Percentiles rank a stretch among this genome's conserved stretches.
phyloP scores from a whole-genome alignment of 2,888 invertebrate species.

The Acrobasis repandana region DNA sequence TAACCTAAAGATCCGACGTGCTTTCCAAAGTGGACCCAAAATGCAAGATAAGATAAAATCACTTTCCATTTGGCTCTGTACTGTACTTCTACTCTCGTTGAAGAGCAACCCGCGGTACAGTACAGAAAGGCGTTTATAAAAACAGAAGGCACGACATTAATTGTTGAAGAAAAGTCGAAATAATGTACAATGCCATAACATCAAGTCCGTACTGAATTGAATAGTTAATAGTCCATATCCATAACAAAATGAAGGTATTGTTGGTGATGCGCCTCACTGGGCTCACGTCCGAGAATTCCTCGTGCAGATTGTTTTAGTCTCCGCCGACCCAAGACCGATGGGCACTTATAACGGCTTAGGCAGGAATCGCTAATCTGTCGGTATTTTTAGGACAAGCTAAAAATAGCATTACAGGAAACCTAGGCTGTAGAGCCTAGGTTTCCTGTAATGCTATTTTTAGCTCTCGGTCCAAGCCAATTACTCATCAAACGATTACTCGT shows the following conservation, averaged over 20 bases:
- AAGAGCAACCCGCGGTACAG: too few species aligned
- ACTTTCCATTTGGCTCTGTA: too few species aligned
- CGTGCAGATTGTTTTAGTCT: constrained; percentile 45
- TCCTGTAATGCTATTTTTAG: too few species aligned
- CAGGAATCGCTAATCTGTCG: background rate
- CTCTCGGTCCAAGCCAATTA: too few species aligned
- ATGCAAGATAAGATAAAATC: too few species aligned
- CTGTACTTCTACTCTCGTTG: too few species aligned
- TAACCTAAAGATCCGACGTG: too few species aligned
- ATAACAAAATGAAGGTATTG: constrained; percentile 21
- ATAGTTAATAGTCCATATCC: constrained; percentile 14
- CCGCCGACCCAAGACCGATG: constrained; percentile 24
- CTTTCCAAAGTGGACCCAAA: too few species aligned
- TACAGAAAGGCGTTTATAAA: too few species aligned
- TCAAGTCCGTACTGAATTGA: constrained; percentile 8
- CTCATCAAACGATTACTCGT: too few species aligned
- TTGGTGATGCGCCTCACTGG: constrained; percentile 46
- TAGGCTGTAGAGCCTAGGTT: too few species aligned
- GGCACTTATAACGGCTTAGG: constrained; percentile 36
- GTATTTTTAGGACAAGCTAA: background rate
- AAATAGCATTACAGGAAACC: background rate
- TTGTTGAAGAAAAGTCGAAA: background rate
- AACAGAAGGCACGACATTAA: too few species aligned
- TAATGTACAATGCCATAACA: constrained; percentile 11
- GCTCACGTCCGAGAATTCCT: constrained; percentile 46